Base-by-base conservation (phyloP, 2,797 vertebrate genomes). In the Epinephelus malabaricus region DNA sequence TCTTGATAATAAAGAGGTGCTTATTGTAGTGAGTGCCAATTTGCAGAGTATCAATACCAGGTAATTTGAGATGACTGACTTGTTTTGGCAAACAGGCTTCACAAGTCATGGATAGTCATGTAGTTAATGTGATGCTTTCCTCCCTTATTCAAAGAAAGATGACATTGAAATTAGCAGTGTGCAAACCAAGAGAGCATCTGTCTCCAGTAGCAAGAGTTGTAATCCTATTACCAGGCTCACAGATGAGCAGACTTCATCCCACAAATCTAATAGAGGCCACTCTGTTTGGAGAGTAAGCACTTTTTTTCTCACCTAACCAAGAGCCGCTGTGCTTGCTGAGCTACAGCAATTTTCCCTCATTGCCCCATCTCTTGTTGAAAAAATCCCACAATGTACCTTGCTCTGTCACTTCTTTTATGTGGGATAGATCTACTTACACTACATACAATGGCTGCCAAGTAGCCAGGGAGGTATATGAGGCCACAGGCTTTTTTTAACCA, bases 241-340 rank as follows among this genome's bases (percentile, higher is more conserved):
- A 75, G 69, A 84, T 71, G 69, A 83, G 64, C 82, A 74, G 71
- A 72, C 73, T 79, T 85, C 61, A 81, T 78, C 66, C 77, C 70
- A 80, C 54, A 85, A 78, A 89, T 89, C 82, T 84, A 81, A 89
- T 83, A 79, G 81, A 79, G 67, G 64, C 72, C 61, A 60, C 79
- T 76, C 4, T 51, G 56, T 60, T 86, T 68, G 59, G 76, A 82
- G 60, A 78, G 78, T 71, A 79, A 88, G 73, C 83, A 83, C 23
- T 70, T 70, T 49, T 70, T n/a, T 25, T 15, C 23, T 21, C 54
- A 53, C 25, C 58, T 34, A 18, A 60, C 59, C 21, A 17, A 43
- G 43, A 25, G 45, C 14, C 2, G 3, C 43, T 49, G 65, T 69
- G 58, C 43, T 60, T 47, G 62, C 70, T 10, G 62, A 73, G 34